These are phyloP conservation scores for Drosophila jambulina DNA, from an alignment of 1,140 invertebrate species.

Conservation along the genomic window DNA sequence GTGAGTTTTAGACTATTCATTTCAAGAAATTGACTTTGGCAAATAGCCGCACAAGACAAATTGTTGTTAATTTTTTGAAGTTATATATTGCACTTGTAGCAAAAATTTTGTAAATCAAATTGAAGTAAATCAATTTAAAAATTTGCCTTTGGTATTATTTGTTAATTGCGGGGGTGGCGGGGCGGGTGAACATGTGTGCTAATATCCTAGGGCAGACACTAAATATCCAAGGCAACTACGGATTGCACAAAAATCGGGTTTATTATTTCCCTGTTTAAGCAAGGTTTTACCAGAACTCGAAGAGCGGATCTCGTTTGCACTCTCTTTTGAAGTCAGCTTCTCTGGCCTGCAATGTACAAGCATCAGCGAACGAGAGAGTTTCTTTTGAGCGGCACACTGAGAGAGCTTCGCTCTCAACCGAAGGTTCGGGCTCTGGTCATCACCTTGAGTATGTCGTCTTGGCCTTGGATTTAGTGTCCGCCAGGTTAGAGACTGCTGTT, in stretches of 20 bases:
- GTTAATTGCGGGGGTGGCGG: slow-evolving; percentile 26
- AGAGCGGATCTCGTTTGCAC: background rate
- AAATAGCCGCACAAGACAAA: slow-evolving; percentile 70
- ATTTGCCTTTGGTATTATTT: slow-evolving; percentile 57
- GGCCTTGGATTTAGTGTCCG: slow-evolving; percentile 4
- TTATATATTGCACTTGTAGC: slow-evolving; percentile 44
- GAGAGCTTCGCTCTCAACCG: background rate
- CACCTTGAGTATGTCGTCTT: background rate
- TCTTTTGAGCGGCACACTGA: background rate
- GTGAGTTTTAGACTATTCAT: slow-evolving; percentile 56
- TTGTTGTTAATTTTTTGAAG: slow-evolving; percentile 37
- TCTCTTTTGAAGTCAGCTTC: background rate
- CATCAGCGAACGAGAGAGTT: background rate
- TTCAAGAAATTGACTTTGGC: slow-evolving; percentile 68
- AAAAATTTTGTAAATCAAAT: slow-evolving; percentile 65
- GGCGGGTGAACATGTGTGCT: slow-evolving; percentile 41
- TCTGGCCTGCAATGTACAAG: background rate
- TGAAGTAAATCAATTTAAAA: slow-evolving; percentile 66
- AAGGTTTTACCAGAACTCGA: background rate
- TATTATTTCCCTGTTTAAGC: background rate
- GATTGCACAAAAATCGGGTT: background rate
- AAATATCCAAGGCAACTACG: slow-evolving; percentile 1
- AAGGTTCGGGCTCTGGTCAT: background rate
- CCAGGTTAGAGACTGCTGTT: slow-evolving; percentile 20
- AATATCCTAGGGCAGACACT: slow-evolving; percentile 13